Base-by-base conservation (phyloP, 2,888 invertebrate species). In the Hirtodrosophila duncani region DNA sequence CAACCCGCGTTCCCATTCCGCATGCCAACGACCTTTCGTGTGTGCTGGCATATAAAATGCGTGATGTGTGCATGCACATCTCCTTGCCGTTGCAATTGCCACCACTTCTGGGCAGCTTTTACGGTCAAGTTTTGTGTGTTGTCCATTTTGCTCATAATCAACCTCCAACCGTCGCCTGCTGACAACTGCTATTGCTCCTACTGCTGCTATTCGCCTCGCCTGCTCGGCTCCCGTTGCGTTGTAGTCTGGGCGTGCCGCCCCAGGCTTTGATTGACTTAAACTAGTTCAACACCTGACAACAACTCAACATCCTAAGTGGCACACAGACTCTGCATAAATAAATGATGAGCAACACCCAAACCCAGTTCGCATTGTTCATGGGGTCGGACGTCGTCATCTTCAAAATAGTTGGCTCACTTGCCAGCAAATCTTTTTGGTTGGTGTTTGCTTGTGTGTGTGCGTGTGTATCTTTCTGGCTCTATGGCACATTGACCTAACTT, bases 1-100 rank as follows among this genome's bases (percentile, higher is more conserved):
- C 24, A 10, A 43, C 11, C 36, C 11, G 37, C 16, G 17, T 13
- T 23, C 14, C 26, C 37, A 33, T 11, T 26, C 52, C 43, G 59
- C 53, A 63, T 64, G 72, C 72, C 80, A 72, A 71, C 80, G 68
- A 79, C 77, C 80, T 79, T 71, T 75, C 44, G 39, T 20, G 31
- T 51, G 34, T 33, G 48, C 51, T 30, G 50, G 60, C 50, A 58
- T 37, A 51, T 42, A 34, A 26, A 10, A 59, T 56, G 34, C 26
- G 3, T 20, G 6, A n/a, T 23, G n/a, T 16, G 4, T 13, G 2
- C 23, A 34, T n/a, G 9, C 30, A 44, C 39, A 18, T 24, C 41
- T 34, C 49, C 29, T 31, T 20, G 20, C 7, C 31, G 36, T 41
- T 10, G 5, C 18, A 20, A 26, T 7, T 11, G 26, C 26, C 26